Evolutionary conservation across 2,113 vertebrate species (phyloP).

Genomic region (Solea senegalensis): DNA sequence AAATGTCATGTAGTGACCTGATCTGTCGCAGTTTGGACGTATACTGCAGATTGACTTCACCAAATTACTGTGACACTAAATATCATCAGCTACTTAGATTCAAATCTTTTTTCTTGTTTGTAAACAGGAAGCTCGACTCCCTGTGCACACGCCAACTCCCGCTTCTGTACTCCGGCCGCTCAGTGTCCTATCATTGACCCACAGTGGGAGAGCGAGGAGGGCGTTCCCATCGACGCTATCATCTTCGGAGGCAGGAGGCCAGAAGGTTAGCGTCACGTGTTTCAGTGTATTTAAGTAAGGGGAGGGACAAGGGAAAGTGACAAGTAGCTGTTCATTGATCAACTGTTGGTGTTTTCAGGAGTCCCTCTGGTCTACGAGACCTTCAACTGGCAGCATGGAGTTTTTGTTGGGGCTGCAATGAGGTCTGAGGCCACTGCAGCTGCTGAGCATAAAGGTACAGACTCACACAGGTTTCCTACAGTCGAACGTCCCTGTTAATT

Average conservation of each 20-base stretch:
- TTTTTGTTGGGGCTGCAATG: constrained; percentile 96
- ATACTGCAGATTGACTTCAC: not conserved
- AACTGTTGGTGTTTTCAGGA: constrained; percentile 75
- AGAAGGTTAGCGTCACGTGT: constrained; percentile 77
- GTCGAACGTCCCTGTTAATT: not conserved
- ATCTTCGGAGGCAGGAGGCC: constrained; percentile 96
- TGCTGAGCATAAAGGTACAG: constrained; percentile 92
- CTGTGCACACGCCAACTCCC: constrained; percentile 95
- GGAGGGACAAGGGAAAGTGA: no score
- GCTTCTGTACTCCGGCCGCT: constrained; percentile 93
- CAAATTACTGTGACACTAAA: not conserved
- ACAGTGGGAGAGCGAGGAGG: constrained; percentile 91
- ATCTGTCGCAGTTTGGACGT: no score
- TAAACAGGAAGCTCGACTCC: constrained; percentile 71
- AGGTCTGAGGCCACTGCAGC: constrained; percentile 97
- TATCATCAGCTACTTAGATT: not conserved
- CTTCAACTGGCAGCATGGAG: constrained; percentile 94
- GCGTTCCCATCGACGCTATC: constrained; percentile 94
- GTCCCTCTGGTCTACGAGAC: constrained; percentile 96
- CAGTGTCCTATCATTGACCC: constrained; percentile 98
- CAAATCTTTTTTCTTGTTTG: constrained; percentile 1
- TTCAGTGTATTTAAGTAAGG: not conserved
- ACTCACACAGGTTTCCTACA: constrained; percentile 31
- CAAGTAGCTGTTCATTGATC: not conserved
- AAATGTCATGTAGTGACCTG: no score